Percentiles rank a stretch among this genome's conserved stretches.
Conservation (phyloP, 2,888 invertebrate species). For the Drosophila anceps region DNA sequence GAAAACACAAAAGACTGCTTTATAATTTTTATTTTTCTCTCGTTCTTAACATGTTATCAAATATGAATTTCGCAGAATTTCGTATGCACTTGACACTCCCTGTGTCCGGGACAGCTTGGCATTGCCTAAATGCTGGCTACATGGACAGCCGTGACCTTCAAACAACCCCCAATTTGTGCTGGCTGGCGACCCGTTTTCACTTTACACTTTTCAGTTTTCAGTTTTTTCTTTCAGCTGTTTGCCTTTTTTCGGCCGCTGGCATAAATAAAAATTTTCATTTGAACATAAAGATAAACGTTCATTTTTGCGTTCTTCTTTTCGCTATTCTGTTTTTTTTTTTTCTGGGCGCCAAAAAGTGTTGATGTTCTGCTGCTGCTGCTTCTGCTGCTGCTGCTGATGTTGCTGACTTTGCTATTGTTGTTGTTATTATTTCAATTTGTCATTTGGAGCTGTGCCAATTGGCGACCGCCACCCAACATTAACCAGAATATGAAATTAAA, state of each 20-base stretch:
- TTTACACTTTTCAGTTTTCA: slow-evolving; percentile 47
- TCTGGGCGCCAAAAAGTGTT: slow-evolving; percentile 49
- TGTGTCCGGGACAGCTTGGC: slow-evolving; percentile 9
- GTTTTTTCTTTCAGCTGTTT: slow-evolving; percentile 51
- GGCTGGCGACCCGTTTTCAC: slow-evolving; percentile 43
- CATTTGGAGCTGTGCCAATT: slow-evolving; percentile 74
- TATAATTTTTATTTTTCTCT: too few relatives aligned
- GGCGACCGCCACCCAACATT: slow-evolving; percentile 62
- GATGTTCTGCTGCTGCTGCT: slow-evolving; percentile 24
- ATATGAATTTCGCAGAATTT: slow-evolving; percentile 10
- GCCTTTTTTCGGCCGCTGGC: slow-evolving; percentile 69
- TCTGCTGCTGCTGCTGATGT: slow-evolving; percentile 15
- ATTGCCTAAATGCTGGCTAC: slow-evolving; percentile 16
- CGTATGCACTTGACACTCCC: slow-evolving; percentile 25
- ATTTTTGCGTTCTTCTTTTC: slow-evolving; percentile 20
- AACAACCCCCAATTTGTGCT: slow-evolving; percentile 67
- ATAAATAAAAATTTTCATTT: slow-evolving; percentile 81
- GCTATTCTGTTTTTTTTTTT: slow-evolving; percentile 13
- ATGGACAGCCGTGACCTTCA: slow-evolving; percentile 68
- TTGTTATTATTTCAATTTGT: slow-evolving; percentile 78
- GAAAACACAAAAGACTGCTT: neutral
- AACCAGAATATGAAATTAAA: slow-evolving; percentile 67
- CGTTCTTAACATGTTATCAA: neutral
- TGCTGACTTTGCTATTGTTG: slow-evolving; percentile 31
- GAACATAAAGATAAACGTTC: slow-evolving; percentile 76